Base-by-base conservation (phyloP, 2,113 vertebrate genomes). In the Corapipo altera region DNA sequence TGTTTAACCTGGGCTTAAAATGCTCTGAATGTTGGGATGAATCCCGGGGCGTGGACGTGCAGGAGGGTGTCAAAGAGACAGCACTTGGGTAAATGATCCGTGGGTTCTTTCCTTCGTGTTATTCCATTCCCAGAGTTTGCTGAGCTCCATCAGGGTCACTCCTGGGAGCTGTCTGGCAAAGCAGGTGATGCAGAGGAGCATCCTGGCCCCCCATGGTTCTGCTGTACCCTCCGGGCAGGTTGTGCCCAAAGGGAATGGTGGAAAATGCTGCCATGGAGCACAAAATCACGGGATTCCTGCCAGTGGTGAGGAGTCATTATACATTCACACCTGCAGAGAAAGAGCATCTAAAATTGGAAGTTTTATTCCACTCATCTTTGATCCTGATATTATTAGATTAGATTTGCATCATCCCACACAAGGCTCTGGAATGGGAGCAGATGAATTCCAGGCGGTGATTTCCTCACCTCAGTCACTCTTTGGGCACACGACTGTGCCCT, bases 251-350 rank as follows among this genome's bases (percentile, higher is more conserved):
- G 91, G 91, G 83, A 96, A 96, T 93, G 80, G 90, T 95, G 85
- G 91, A 85, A 96, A 96, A 75, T 70, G 93, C 93, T 95, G 91
- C 89, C 75, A 51, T 20, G 79, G 91, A 90, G 91, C 83, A 94
- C 91, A 89, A 80, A 96, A 96, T 95, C 91, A 69, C 46, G 70
- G 89, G 87, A 67, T 95, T 94, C 90, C 43, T 89, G 78, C 78
- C 94, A 94, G 85, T 96, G 95, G 94, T 15, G 65, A 93, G 93
- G 82, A 96, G 88, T 94, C 95, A 95, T 97, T 96, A 94, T 93
- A 93, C 85, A 96, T 96, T 97, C 96, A 96, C 95, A 96, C 96
- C 96, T 96, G 95, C 96, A 96, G 93, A 96, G 95, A 96, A 97
- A 96, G 94, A 97, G 94, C 90, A 85, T 72, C 95, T 96, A 93